Evolutionary conservation across 2,797 vertebrate genomes (phyloP).

Genomic region (Odontamblyopus rebecca): DNA sequence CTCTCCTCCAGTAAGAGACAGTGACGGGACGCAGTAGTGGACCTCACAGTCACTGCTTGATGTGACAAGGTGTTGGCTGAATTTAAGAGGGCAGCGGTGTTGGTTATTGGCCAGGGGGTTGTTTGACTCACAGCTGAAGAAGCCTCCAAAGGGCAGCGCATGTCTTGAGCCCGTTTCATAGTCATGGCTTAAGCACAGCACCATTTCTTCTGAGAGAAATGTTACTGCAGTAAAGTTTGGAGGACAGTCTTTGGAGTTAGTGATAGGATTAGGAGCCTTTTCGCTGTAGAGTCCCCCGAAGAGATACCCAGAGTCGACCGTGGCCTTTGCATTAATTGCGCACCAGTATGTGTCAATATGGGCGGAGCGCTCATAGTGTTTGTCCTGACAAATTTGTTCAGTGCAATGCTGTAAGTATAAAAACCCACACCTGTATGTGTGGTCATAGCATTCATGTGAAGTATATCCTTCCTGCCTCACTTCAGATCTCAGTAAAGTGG

Average conservation of each 20-base stretch:
- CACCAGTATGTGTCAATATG: slow-evolving; percentile 85
- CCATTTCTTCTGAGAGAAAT: slow-evolving; percentile 77
- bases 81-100: slow-evolving; percentile 80
- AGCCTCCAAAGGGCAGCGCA: slow-evolving; percentile 84
- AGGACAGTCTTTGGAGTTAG: slow-evolving; percentile 81
- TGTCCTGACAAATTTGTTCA: slow-evolving; percentile 70
- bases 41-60: slow-evolving; percentile 89
- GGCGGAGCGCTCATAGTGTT: slow-evolving; percentile 77
- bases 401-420: slow-evolving; percentile 50
- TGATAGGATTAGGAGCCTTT: slow-evolving; percentile 69
- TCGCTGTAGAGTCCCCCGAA: slow-evolving; percentile 87
- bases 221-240: slow-evolving; percentile 69
- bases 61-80: slow-evolving; percentile 86
- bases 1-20: slow-evolving; percentile 78
- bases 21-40: slow-evolving; percentile 85
- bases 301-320: slow-evolving; percentile 77
- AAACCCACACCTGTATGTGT: slow-evolving; percentile 46
- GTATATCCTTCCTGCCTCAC: slow-evolving; percentile 78
- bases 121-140: slow-evolving; percentile 85
- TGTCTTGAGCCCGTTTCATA: slow-evolving; percentile 75
- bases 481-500: slow-evolving; percentile 76
- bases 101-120: slow-evolving; percentile 76
- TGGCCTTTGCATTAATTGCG: slow-evolving; percentile 24
- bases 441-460: slow-evolving; percentile 74
- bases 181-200: slow-evolving; percentile 84